Evolutionary conservation across 2,888 invertebrate genomes (phyloP).

Genomic region (Synanthedon tipuliformis): DNA sequence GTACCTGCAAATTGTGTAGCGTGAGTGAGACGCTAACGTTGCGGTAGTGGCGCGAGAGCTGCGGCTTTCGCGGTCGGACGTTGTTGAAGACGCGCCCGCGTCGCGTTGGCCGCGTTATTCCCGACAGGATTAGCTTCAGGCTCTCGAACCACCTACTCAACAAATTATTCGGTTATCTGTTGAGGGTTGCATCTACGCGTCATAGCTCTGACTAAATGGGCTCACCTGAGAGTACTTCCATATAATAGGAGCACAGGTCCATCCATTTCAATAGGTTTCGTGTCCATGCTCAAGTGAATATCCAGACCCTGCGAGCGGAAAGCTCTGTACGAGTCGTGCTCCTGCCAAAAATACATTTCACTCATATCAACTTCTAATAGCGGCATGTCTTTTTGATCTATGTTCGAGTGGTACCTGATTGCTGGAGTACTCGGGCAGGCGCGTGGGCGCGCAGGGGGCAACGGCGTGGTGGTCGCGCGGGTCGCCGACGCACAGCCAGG

Average conservation of each 20-base stretch:
- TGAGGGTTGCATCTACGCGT: too few species aligned
- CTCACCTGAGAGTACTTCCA: constrained; percentile 86
- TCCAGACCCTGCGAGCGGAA: constrained; percentile 76
- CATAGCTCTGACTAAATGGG: not conserved
- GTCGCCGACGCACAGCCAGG: constrained; percentile 93
- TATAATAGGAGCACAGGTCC: constrained; percentile 85
- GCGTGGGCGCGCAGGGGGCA: constrained; percentile 94
- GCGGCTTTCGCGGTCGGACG: constrained; percentile 86
- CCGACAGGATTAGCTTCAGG: constrained; percentile 90
- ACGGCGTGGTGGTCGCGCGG: constrained; percentile 96
- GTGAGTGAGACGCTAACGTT: constrained; percentile 88
- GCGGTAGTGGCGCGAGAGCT: constrained; percentile 92
- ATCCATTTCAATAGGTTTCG: constrained; percentile 55
- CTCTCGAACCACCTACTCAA: constrained; percentile 89
- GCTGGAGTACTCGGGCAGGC: constrained; percentile 95
- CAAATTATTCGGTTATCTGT: too few species aligned
- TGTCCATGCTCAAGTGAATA: constrained; percentile 58
- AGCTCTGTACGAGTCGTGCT: constrained; percentile 95
- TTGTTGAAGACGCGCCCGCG: constrained; percentile 91
- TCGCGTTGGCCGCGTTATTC: constrained; percentile 93
- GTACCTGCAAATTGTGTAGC: constrained; percentile 82
- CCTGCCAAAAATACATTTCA: constrained; percentile 41
- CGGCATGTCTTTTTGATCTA: too few species aligned
- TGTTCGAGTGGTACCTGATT: constrained; percentile 74
- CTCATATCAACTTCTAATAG: too few species aligned